Evolutionary conservation across 2,113 vertebrate species (phyloP), one percentile per base, ranked within the genome.

Genomic region (Hippocampus zosterae): DNA sequence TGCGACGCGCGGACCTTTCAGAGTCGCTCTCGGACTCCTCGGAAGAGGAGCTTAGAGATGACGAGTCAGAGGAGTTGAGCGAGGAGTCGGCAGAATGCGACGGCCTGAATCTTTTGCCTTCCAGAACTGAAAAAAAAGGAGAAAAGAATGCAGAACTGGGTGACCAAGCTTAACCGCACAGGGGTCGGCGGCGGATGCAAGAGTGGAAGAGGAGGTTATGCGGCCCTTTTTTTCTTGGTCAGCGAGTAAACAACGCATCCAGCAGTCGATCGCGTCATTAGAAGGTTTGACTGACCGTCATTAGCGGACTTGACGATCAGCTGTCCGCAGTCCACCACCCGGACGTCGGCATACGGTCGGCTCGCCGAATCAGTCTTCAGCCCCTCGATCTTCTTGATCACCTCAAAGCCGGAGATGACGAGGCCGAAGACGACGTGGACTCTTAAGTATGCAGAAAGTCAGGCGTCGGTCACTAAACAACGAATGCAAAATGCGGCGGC

Each of bases 361-460:
- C 97, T 98, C 2, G 96, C 94, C 0, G 96, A 92, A 68, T 98
- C 97, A 0, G 96, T 96, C 93, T 99, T 99, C 87, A 98, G 91
- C 48, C 94, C 95, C 87, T 99, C 97, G 41, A 99, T 96, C 87
- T 95, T 96, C 76, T 96, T 96, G 37, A 99, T 95, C 59, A 96
- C 95, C 87, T 98, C 96, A 88, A 98, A 98, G 19, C 97, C 97
- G 9, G 97, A 97, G 89, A 98, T 98, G 82, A 98, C 93, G 66
- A 95, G 82, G 69, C 97, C 97, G 75, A 99, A 98, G 71, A 99
- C 97, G 69, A 98, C 97, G n/a, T 99, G 97, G 10, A 98, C 95
- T 2, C 97, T 99, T 8, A 9, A 60, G 27, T 33, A 18, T 12
- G 88, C 46, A 74, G 65, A 62, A 82, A 86, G 16, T 6, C 1